Conservation (phyloP, 2,797 vertebrate species). For the Tadarida brasiliensis region DNA sequence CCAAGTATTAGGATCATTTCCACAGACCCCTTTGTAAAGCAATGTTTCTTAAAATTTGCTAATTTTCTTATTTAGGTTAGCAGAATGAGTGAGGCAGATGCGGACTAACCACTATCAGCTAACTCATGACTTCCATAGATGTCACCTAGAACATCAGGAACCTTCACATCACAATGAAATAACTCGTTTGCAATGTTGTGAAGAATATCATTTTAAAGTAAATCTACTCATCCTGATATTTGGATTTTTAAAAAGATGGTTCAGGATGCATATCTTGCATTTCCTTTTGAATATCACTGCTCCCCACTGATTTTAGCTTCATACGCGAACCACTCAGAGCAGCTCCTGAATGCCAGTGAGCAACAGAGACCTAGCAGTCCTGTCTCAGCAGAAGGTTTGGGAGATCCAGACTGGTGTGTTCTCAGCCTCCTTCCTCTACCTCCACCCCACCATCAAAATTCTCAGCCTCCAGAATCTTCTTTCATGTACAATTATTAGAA, state of each 20-base stretch:
- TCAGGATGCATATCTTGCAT: not conserved
- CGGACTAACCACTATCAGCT: not conserved
- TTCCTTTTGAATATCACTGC: not conserved
- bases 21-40: conserved; percentile 7
- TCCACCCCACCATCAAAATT: not conserved
- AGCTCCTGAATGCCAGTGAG: not conserved
- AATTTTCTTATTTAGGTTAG: not conserved
- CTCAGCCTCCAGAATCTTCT: not conserved
- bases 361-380: too few species aligned
- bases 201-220: not conserved
- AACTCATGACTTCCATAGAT: not conserved
- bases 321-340: not conserved
- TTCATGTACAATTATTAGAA: not conserved
- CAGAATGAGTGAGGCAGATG: not conserved
- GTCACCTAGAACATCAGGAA: not conserved
- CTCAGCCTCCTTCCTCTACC: not conserved
- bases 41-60: not conserved
- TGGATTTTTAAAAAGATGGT: not conserved
- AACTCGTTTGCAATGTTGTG: not conserved
- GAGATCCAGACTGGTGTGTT: not conserved
- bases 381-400: too few species aligned
- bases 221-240: not conserved
- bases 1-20: not conserved
- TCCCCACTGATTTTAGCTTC: too few species aligned
- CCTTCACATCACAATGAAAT: not conserved